Base-by-base conservation (phyloP, 2,797 vertebrate genomes). In the Leptoclinus maculatus region DNA sequence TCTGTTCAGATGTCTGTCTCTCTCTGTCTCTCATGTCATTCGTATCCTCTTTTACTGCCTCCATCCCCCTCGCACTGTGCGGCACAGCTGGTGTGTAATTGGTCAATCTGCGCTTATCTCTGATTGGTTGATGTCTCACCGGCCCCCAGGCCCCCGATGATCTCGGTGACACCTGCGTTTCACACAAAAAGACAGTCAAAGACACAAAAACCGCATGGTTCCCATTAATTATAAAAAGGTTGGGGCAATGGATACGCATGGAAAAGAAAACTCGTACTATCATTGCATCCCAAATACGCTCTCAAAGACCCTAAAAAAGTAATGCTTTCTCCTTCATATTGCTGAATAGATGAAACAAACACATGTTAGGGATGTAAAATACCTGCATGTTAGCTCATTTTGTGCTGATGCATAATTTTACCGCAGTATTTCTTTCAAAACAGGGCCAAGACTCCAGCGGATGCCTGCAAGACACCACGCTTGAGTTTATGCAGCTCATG, bases 381-480 rank as follows among this genome's bases (percentile, higher is more conserved):
- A 41, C 66, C 43, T 66, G 45, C 47, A 57, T n/a, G 47, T 1
- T 1, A 2, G 47, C 60, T 82, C 49, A 51, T 75, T 76, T 84
- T 54, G 39, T 58, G n/a, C 36, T 7, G 2, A 67, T 27, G 19
- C 51, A 36, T 67, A 66, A 77, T 60, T 80, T 53, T 34, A 2
- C 71, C 1, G 34, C 79, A 74, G 62, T 25, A 49, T 86, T 83
- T 79, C 73, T 66, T 53, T 65, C 23, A 54, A 69, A 90, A 70
- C 62, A 80, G 76, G 76, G 76, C 67, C 83, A 74, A 84, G 81
- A 79, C 82, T 79, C 77, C 70, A 85, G 76, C 36, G 67, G 83
- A 87, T 82, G 88, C 87, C 86, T 87, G 85, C 79, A 77, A 89
- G 92, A 89, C 87, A 82, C 83, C 79, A 25, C 84, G 80, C 85